Base-by-base conservation (phyloP, 2,113 vertebrate species). In the Nothoprocta pentlandii region DNA sequence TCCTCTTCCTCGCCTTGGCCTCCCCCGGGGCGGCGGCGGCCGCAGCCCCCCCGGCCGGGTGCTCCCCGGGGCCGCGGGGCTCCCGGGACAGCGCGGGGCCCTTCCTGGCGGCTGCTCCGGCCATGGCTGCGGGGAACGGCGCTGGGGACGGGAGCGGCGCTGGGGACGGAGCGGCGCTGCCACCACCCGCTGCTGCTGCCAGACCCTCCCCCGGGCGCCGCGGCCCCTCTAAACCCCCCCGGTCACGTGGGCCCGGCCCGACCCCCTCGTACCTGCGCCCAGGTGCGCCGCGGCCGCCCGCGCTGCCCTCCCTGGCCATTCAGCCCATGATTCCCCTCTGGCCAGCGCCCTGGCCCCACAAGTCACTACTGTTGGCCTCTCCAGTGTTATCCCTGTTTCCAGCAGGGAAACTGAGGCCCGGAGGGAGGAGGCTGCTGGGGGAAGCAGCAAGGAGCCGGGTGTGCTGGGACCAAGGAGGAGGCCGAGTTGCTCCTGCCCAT, bases 1-100 rank as follows among this genome's bases (percentile, higher is more conserved):
- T 97, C 76, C 98, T 98, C 87, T 98, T 99, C 94, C 98, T 98
- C 34, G 66, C 59, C 67, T 96, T 97, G n/a, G 91, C 39, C 4
- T 97, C 97, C 16, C 97, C 95, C 34, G 41, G 87, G 39, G 49
- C 66, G 5, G 2, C 4, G 80, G 87, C 89, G 25, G 62, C 3
- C 0, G 69, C 84, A 41, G 23, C 6, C 6, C 75, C 58, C 1
- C 44, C 87, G 41, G 98, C 98, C 63, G 97, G 67, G 85, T 98
- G 98, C 66, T 98, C 98, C 58, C 97, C 98, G 0, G 98, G 98
- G 92, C 98, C 94, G 22, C 98, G 97, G 0, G 96, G 97, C 77
- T 96, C 97, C 2, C 96, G 97, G 39, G 95, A 97, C 89, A 96
- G 97, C 32, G 58, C 73, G 8, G 90, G 13, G 71, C 95, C 87